phyloP scores from a whole-genome alignment of 2,113 vertebrate species.

The Indicator maculatus region DNA sequence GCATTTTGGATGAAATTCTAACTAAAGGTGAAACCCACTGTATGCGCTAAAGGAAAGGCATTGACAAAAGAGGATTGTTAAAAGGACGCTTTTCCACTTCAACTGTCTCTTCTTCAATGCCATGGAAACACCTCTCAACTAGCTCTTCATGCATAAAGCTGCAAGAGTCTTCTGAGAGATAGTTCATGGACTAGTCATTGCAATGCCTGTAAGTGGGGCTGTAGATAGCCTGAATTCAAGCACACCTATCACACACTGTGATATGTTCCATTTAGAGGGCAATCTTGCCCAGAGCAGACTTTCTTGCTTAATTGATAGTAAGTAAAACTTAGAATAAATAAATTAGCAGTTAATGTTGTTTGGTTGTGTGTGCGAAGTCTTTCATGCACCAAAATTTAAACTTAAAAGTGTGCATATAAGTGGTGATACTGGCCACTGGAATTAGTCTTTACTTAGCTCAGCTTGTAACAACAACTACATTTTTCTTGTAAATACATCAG shows the following conservation, averaged over 20 bases:
- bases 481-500: not conserved
- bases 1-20: not conserved
- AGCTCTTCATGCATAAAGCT: not conserved
- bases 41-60: not conserved
- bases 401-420: not conserved
- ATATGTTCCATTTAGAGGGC: not conserved
- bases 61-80: not conserved
- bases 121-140: not conserved
- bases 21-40: not conserved
- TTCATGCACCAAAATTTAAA: not conserved
- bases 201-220: not conserved
- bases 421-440: not conserved
- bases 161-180: not conserved
- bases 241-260: not conserved
- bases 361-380: not conserved
- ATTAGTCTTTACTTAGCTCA: not conserved
- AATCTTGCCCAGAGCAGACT: not conserved
- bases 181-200: not conserved
- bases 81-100: not conserved
- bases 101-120: not conserved
- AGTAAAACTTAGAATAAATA: slow-evolving; percentile 13
- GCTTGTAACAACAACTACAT: not conserved
- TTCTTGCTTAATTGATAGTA: not conserved
- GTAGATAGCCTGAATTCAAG: not conserved
- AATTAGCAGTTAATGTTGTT: not conserved